Base-by-base conservation (phyloP, 2,113 vertebrate genomes). In the Ageneiosus marmoratus region DNA sequence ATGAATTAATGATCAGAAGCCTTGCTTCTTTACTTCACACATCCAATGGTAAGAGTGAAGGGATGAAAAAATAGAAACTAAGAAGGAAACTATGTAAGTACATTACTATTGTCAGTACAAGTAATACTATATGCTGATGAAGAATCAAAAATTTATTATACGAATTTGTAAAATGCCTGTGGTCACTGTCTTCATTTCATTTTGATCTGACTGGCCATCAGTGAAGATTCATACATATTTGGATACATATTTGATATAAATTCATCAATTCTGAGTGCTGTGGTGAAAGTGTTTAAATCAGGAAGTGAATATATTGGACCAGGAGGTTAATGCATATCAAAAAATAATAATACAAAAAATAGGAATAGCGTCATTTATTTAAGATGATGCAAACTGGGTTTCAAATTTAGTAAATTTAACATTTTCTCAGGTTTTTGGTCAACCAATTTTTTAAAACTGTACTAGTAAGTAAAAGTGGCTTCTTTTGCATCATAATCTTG, bases 1-100 rank as follows among this genome's bases (percentile, higher is more conserved):
- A 67, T 77, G 10, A 78, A 58, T 83, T 46, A 69, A 83, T 83
- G 63, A 77, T 70, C 34, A 83, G 63, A 83, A 83, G 62, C 62
- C 37, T 69, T 34, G 24, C 34, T 11, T 69, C 27, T 37, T 24
- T 70, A 65, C 74, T 16, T 46, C 27, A 56, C 16, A 63, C 5
- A 13, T 65, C 18, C 24, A 50, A 15, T 24, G 50, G 22, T 32
- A 56, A 53, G 15, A 56, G 29, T 51, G 37, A 20, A 65, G 67
- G n/a, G n/a, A 73, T 58, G 27, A 83, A 5, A 51, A 41, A 55
- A 53, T 67, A 80, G 41, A 22, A 41, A 62, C 27, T 63, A 58
- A 55, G 56, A 46, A 60, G 44, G 41, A 60, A 65, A 83, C 81
- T 81, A 65, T 12, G 0, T 44, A 77, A 83, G 56, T 55, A 50